phyloP scores from a whole-genome alignment of 2,797 vertebrate species.

The Ambastaia sidthimunki region DNA sequence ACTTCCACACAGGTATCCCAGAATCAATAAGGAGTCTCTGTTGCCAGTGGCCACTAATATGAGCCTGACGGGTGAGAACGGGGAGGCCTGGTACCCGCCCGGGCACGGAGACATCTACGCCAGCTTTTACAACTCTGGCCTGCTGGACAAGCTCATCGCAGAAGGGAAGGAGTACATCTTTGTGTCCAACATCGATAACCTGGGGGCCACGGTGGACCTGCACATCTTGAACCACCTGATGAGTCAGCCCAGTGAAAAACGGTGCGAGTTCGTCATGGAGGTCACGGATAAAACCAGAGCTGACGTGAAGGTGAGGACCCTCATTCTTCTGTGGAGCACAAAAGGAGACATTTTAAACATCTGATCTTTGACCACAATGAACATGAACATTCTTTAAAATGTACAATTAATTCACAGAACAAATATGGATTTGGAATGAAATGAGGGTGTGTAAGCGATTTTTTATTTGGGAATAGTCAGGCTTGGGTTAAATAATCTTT shows the following conservation, averaged over 20 bases:
- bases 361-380: no score
- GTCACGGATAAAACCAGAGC: slow-evolving; percentile 90
- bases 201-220: slow-evolving; percentile 89
- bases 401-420: no score
- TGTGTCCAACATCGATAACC: slow-evolving; percentile 91
- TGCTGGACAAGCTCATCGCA: slow-evolving; percentile 81
- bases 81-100: slow-evolving; percentile 87
- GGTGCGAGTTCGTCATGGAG: slow-evolving; percentile 91
- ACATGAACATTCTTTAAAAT: no score
- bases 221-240: slow-evolving; percentile 88
- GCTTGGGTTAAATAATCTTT: background rate
- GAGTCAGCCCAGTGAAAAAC: slow-evolving; percentile 83
- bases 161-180: slow-evolving; percentile 90
- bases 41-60: slow-evolving; percentile 86
- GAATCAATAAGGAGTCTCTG: slow-evolving; percentile 89
- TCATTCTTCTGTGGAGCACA: background rate
- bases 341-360: no score
- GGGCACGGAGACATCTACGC: slow-evolving; percentile 89
- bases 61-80: slow-evolving; percentile 83
- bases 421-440: background rate
- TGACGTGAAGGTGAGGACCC: slow-evolving; percentile 86
- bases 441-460: background rate
- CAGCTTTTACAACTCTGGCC: slow-evolving; percentile 87
- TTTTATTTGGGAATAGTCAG: no score
- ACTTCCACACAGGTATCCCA: slow-evolving; percentile 78